Evolutionary conservation across 2,888 invertebrate species (phyloP).

Genomic region (Macrophya annulata): DNA sequence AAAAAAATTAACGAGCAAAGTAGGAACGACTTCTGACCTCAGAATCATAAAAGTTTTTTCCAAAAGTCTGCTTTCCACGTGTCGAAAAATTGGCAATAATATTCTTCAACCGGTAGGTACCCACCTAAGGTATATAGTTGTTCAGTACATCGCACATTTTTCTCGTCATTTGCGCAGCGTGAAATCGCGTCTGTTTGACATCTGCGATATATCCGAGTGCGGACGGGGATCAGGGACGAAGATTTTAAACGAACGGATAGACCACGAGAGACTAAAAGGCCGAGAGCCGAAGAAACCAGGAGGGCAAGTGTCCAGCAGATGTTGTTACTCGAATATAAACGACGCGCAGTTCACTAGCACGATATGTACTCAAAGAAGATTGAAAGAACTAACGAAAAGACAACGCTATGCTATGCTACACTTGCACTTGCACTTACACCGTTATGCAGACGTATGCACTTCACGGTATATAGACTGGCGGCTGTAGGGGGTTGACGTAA

Average conservation of each 20-base stretch:
- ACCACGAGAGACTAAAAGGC: slow-evolving; percentile 17
- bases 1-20: neutral
- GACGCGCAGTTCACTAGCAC: neutral
- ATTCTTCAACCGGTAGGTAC: neutral
- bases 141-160: slow-evolving; percentile 3
- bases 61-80: neutral
- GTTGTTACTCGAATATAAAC: slow-evolving; percentile 23
- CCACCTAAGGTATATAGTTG: neutral
- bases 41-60: neutral
- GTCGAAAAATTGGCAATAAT: neutral
- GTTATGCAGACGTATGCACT: no score
- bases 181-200: slow-evolving; percentile 53
- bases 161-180: slow-evolving; percentile 37
- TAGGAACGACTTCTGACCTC: neutral
- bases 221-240: slow-evolving; percentile 10
- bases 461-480: neutral
- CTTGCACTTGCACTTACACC: no score
- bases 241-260: slow-evolving; percentile 48
- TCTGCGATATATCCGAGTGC: slow-evolving; percentile 15
- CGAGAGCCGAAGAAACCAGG: neutral
- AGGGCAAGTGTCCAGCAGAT: slow-evolving; percentile 54
- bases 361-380: neutral
- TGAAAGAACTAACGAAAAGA: neutral
- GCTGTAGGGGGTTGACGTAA: neutral
- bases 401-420: no score